Base-by-base conservation (phyloP, 2,888 invertebrate genomes). In the Caenorhabditis japonica region DNA sequence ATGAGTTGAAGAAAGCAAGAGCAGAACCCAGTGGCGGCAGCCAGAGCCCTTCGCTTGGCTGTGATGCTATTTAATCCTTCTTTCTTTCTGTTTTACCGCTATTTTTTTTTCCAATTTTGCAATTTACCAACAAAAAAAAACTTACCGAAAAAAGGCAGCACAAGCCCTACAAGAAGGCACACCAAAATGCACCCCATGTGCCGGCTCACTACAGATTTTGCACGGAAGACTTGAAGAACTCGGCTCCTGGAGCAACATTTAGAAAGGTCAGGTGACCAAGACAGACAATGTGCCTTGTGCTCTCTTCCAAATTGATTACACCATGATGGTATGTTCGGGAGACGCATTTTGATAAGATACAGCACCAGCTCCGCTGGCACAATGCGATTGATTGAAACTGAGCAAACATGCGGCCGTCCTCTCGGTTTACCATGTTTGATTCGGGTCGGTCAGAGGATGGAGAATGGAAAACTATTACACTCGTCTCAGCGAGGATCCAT, bases 121-220 rank as follows among this genome's bases (percentile, higher is more conserved):
- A 41, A 19, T 17, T 19, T 19, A 19, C 19, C n/a, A 51, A 33
- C 19, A 25, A n/a, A n/a, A 52, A 30, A n/a, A 13, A 34, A 38
- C 43, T 17, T 2, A 77, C 77, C 77, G 23, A 17, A 78, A 78
- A 23, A 78, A 78, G 0, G 78, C 78, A 15, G 78, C 78, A 58
- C 78, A 78, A 4, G 78, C 78, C 33, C 78, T 47, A 41, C 78
- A 78, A 4, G 75, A 73, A 17, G 64, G 34, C 0, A 78, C 75
- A 19, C 78, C 78, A 41, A 78, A 78, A 52, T 78, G 78, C 19
- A 73, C 52, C 3, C 78, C 78, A 41, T 78, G 78, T 4, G 70
- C 73, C 4, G 60, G 59, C 15, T 76, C 66, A 25, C 34, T 49
- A 27, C 78, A 78, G 19, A 78, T 39, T 36, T 61, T 51, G 27